Evolutionary conservation across 2,113 vertebrate species (phyloP).

Genomic region (Smithornis capensis): DNA sequence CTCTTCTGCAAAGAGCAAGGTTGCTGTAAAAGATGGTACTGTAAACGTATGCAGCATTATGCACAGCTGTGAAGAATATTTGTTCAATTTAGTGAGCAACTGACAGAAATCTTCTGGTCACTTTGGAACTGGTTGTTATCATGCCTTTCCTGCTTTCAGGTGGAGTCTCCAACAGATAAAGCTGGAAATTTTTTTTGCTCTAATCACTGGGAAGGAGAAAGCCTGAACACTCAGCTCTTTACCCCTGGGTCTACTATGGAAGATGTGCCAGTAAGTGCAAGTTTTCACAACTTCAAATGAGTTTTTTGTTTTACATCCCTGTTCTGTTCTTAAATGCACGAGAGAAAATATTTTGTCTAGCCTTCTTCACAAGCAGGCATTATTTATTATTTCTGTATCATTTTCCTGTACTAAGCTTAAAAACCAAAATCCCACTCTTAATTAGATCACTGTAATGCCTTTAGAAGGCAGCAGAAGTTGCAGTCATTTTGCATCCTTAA

Average conservation of each 20-base stretch:
- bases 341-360: background rate
- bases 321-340: background rate
- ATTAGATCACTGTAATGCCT: background rate
- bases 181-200: constrained; percentile 83
- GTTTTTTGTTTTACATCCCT: background rate
- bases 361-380: background rate
- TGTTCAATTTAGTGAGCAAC: background rate
- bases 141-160: constrained; percentile 74
- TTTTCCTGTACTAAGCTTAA: background rate
- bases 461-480: background rate
- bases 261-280: constrained; percentile 86
- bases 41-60: background rate
- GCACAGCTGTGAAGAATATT: background rate
- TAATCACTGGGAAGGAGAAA: constrained; percentile 89
- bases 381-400: background rate
- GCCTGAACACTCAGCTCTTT: constrained; percentile 89
- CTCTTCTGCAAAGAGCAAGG: background rate
- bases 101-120: background rate
- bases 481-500: background rate
- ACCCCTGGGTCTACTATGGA: constrained; percentile 79
- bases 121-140: background rate
- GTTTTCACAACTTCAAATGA: background rate
- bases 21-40: background rate
- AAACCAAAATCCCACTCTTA: background rate
- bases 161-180: constrained; percentile 88